Evolutionary conservation across 2,113 vertebrate genomes (phyloP), one percentile per base, ranked within the genome.

Genomic region (Dunckerocampus dactyliophorus): DNA sequence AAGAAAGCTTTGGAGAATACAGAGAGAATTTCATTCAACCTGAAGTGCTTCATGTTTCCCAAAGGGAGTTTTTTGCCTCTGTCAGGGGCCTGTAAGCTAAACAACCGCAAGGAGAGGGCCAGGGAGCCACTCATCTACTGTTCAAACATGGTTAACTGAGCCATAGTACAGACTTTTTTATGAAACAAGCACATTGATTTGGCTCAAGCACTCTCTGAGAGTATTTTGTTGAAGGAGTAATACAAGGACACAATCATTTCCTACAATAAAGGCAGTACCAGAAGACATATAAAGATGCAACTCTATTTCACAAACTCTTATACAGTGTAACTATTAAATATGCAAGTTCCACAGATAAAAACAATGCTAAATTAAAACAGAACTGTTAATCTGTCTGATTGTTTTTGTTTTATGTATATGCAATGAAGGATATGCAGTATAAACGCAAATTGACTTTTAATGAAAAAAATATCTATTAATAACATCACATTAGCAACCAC

Each of bases 1-100:
- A 84, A 84, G 75, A 81, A 71, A 52, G 78, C 70, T 84, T 84
- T 76, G 63, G 76, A 86, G 85, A 78, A 73, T 79, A 79, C 71
- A 72, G 62, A 81, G 72, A 78, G 78, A 74, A 84, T 86, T 84
- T 81, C 74, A 82, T 76, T 85, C 74, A 82, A 83, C 76, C 81
- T 85, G 80, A 69, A 69, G 74, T 83, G 77, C 66, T 81, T 82
- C 74, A 80, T 71, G 78, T 67, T 72, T 52, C 65, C 84, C 51
- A 63, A 45, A 52, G 78, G 71, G 78, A 67, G 21, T 76, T 75
- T 45, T 56, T 45, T 69, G 60, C 73, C 75, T 73, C 82, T 67
- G 75, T 82, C 71, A 79, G 76, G 79, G 84, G 81, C 83, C 81
- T 80, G 69, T 74, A 80, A 82, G 74, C 73, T 79, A 81, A 81